Percentiles rank a stretch among this genome's conserved stretches.
These are phyloP conservation scores for Platorchestia sp. DNA, from an alignment of 1,140 invertebrate species.

Conservation along the genomic window DNA sequence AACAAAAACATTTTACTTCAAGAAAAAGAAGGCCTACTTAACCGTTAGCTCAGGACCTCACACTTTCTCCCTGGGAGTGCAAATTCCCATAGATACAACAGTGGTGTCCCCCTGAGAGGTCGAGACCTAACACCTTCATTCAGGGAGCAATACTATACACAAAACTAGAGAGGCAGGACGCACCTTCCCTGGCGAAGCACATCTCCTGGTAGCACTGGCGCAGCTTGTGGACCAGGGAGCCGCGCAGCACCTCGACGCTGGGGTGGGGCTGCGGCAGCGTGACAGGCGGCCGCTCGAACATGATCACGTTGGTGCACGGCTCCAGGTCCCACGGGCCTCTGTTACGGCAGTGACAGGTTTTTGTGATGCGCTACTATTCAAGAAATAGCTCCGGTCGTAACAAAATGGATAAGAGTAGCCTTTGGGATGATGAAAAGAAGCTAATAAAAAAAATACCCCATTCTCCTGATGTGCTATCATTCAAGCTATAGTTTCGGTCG, in stretches of 20 bases:
- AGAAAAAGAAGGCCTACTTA: too few relatives aligned
- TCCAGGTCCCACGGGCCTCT: constrained; percentile 96
- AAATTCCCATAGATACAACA: too few relatives aligned
- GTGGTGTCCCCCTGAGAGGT: too few relatives aligned
- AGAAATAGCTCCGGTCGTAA: not conserved
- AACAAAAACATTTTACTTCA: too few relatives aligned
- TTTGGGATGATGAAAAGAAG: not conserved
- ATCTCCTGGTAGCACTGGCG: constrained; percentile 93
- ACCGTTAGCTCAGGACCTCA: too few relatives aligned
- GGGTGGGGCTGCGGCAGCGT: constrained; percentile 92
- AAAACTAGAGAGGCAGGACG: not conserved
- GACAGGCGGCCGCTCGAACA: constrained; percentile 87
- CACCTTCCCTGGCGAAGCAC: constrained; percentile 90
- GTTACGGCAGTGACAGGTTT: constrained; percentile 65
- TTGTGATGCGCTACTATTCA: not conserved
- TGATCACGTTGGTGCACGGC: constrained; percentile 92
- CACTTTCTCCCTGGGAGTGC: too few relatives aligned
- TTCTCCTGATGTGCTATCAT: too few relatives aligned
- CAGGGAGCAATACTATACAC: too few relatives aligned
- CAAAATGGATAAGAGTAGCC: not conserved
- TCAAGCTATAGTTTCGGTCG: too few relatives aligned
- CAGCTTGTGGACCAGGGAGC: constrained; percentile 84
- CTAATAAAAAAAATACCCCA: too few relatives aligned
- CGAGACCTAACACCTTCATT: too few relatives aligned
- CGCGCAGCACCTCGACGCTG: constrained; percentile 87